Conservation (phyloP, 2,888 invertebrate genomes). For the Podotricha telesiphe region DNA sequence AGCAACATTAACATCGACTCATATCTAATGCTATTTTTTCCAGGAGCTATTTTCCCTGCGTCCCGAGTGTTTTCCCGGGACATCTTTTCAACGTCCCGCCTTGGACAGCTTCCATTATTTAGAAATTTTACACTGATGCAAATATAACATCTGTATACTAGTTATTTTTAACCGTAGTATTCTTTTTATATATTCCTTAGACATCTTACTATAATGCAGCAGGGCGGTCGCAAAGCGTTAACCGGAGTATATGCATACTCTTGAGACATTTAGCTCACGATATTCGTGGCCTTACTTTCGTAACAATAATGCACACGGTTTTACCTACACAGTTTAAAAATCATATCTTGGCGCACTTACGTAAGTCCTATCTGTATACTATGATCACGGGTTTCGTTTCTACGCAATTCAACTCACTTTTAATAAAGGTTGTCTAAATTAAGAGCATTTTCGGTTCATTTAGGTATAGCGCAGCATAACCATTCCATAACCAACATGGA, state of each 20-base stretch:
- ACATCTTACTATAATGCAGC: conserved; percentile 29
- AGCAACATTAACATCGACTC: conserved; percentile 59
- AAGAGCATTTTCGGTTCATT: too few relatives aligned
- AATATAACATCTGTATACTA: conserved; percentile 52
- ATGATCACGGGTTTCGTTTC: not conserved
- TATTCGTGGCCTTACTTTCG: not conserved
- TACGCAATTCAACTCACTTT: too few relatives aligned
- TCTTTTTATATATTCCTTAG: conserved; percentile 35
- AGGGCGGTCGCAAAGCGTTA: conserved; percentile 14
- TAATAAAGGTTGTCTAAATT: too few relatives aligned
- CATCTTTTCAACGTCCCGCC: conserved; percentile 66
- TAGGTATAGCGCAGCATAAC: too few relatives aligned
- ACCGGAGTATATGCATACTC: conserved; percentile 12
- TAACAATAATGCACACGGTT: not conserved
- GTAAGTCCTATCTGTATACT: not conserved
- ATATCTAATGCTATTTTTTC: conserved; percentile 69
- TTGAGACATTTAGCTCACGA: conserved; percentile 16
- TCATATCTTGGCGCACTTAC: not conserved
- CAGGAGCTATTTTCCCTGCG: conserved; percentile 52
- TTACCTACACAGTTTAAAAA: not conserved
- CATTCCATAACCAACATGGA: too few relatives aligned
- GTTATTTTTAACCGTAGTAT: conserved; percentile 43
- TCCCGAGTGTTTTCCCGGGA: conserved; percentile 58
- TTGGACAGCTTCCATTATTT: conserved; percentile 71
- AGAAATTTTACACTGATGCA: conserved; percentile 62